These are phyloP conservation scores for Trochalopteron elliotii DNA, from an alignment of 2,113 vertebrate species.

Conservation along the genomic window DNA sequence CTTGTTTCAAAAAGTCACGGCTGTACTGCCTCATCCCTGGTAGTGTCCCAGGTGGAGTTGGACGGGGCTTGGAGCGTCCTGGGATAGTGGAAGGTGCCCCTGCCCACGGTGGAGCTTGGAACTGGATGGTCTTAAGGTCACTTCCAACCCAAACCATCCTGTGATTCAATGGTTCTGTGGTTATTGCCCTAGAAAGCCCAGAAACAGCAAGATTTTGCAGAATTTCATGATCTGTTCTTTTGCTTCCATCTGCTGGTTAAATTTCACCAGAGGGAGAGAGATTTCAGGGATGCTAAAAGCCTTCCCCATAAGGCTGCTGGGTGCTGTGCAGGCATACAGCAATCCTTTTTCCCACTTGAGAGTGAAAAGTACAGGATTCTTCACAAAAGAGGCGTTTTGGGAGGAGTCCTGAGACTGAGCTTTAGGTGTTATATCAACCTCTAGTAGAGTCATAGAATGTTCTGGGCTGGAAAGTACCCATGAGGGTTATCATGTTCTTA, in stretches of 20 bases:
- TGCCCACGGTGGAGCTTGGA: background rate
- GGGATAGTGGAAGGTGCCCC: background rate
- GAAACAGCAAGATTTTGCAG: background rate
- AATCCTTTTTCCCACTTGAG: fast-evolving
- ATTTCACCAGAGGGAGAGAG: fast-evolving
- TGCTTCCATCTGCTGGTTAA: constrained; percentile 18
- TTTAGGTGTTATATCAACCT: background rate
- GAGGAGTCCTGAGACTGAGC: background rate
- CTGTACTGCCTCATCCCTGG: background rate
- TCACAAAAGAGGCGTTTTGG: background rate
- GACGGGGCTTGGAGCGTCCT: background rate
- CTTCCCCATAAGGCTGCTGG: too few species aligned
- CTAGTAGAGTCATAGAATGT: background rate
- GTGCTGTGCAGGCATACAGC: fast-evolving
- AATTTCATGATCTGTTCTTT: background rate
- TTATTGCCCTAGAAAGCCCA: background rate
- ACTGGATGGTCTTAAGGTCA: background rate
- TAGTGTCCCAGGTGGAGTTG: background rate
- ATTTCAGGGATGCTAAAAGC: background rate
- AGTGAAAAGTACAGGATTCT: fast-evolving
- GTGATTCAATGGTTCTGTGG: background rate
- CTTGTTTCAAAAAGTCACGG: fast-evolving
- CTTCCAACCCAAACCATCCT: background rate
- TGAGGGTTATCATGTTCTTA: background rate
- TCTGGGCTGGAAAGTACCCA: background rate